Base-by-base conservation (phyloP, 1,140 invertebrate species). In the Chironomus striatipennis region DNA sequence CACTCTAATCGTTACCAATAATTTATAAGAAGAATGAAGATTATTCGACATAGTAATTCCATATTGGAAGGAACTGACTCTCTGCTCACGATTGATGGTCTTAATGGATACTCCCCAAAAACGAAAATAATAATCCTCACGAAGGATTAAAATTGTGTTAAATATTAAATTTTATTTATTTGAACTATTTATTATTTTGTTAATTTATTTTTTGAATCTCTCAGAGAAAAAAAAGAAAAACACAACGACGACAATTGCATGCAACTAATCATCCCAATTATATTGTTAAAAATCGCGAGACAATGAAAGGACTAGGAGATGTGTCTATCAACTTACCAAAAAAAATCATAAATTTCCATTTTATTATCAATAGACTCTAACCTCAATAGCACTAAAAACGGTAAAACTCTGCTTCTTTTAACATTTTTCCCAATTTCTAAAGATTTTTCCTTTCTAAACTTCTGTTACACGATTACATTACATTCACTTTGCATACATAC, bases 231-330 rank as follows among this genome's bases (percentile, higher is more conserved):
- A 15, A 57, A 34, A 34, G 5, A 15, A 57, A n/a, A n/a, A 57
- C 47, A n/a, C 47, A n/a, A 12, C 47, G 12, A 57, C 9, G 12
- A 57, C 5, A 57, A 57, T 57, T 18, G 17, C 15, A 6, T 70
- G 65, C 65, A 70, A 70, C 18, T 70, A 70, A 12, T 70, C 65
- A 70, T 70, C 65, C 65, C 65, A 18, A 70, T 70, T 70, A 70
- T 70, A 70, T 70, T 70, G 17, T 70, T 70, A 21, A 70, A 21
- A 70, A 70, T 70, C 65, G 65, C 4, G 5, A 70, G 18, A 9
- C 17, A 6, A 6, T 18, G 7, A 20, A 70, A 57, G n/a, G 10
- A 6, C 17, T 70, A 20, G 18, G 18, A 70, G 15, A 57, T 57
- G 24, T 34, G 24, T 5, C 24, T 34, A 34, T 1, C 24, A 2